phyloP scores from a whole-genome alignment of 2,113 vertebrate species.

The Chaetodon auriga region DNA sequence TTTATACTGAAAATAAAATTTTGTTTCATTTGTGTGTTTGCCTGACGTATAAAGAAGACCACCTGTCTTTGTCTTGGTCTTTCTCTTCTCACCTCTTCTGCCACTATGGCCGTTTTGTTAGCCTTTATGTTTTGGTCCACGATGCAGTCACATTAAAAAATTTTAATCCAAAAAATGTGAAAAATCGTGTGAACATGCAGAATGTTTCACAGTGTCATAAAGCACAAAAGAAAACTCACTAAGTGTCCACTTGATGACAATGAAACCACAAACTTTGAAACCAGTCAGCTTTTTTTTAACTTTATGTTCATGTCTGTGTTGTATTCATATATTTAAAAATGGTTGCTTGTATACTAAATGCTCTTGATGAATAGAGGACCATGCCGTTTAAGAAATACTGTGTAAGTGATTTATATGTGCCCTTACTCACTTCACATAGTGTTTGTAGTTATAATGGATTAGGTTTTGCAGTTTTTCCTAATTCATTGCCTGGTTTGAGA shows the following conservation, averaged over 20 bases:
- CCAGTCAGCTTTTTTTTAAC: background rate
- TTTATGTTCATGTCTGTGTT: background rate
- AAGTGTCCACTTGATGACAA: background rate
- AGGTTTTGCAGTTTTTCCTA: background rate
- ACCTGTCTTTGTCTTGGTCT: slow-evolving; percentile 18
- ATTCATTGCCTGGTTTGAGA: background rate
- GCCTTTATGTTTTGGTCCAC: background rate
- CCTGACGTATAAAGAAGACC: slow-evolving; percentile 3
- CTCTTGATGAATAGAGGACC: background rate
- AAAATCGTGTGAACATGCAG: background rate
- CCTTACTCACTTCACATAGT: background rate
- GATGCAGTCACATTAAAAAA: background rate
- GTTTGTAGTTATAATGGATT: background rate
- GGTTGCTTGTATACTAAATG: background rate
- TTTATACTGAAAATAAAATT: slow-evolving; percentile 38
- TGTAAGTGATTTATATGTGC: background rate
- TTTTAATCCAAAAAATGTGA: background rate
- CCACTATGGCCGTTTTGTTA: background rate
- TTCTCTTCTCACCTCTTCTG: background rate
- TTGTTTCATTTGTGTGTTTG: slow-evolving; percentile 23
- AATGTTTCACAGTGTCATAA: background rate
- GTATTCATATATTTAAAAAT: background rate
- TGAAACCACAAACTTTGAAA: background rate
- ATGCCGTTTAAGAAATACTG: background rate
- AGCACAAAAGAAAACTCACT: background rate